Percentiles rank a stretch among this genome's conserved stretches.
phyloP scores from a whole-genome alignment of 2,113 vertebrate genomes.

The Notechis scutatus region DNA sequence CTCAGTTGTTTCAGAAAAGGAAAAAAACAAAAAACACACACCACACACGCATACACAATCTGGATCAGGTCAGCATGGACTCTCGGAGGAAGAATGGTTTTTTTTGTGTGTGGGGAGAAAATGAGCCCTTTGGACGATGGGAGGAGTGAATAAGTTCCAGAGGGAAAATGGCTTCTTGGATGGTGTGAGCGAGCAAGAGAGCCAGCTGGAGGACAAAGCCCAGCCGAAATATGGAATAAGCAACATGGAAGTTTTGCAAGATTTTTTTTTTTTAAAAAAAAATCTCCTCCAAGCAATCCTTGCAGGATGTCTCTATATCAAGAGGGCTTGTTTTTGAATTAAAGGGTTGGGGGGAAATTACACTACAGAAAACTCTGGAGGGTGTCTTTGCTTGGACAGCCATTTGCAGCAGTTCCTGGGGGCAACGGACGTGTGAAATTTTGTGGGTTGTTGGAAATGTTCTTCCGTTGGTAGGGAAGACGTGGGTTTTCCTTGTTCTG shows the following conservation, averaged over 20 bases:
- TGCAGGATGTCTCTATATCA: background rate
- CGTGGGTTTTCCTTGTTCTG: background rate
- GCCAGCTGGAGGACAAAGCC: background rate
- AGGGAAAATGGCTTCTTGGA: background rate
- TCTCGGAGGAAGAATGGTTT: background rate
- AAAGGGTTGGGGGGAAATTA: background rate
- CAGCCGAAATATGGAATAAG: background rate
- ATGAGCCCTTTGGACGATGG: background rate
- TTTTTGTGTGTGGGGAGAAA: slow-evolving; percentile 2
- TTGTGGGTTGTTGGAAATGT: background rate
- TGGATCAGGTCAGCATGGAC: background rate
- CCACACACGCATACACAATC: background rate
- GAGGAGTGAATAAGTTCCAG: background rate
- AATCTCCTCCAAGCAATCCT: background rate
- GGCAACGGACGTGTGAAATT: background rate
- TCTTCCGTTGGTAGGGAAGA: background rate
- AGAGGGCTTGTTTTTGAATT: background rate
- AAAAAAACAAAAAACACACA: background rate
- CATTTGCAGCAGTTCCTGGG: background rate
- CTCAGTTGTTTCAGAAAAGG: accelerated
- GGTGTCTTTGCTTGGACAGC: accelerated
- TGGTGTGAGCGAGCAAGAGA: background rate
- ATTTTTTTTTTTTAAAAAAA: background rate
- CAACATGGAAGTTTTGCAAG: background rate
- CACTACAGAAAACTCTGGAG: background rate